Evolutionary conservation across 2,888 invertebrate genomes (phyloP).

Genomic region (Ischnus inquisitorius): DNA sequence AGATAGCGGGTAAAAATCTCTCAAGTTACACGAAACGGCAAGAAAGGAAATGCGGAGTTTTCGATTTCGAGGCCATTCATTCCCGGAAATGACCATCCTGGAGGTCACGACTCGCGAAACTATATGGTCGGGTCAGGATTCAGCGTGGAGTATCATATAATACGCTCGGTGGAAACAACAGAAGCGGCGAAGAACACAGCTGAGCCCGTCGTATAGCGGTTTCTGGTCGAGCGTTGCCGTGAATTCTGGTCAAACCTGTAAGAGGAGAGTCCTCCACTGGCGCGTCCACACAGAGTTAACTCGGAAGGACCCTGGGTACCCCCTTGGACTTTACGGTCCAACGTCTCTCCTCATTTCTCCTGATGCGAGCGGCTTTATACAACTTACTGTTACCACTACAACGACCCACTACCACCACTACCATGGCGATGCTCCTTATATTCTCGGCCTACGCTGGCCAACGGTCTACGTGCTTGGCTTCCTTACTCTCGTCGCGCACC

Average conservation of each 20-base stretch:
- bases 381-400: not conserved
- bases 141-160: slow-evolving; percentile 20
- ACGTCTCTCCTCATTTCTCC: slow-evolving; percentile 40
- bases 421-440: not conserved
- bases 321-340: slow-evolving; percentile 74
- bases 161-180: slow-evolving; percentile 17
- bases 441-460: slow-evolving; percentile 15
- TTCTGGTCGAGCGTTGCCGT: slow-evolving; percentile 76
- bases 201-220: slow-evolving; percentile 75
- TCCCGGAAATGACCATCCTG: slow-evolving; percentile 54
- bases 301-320: slow-evolving; percentile 63
- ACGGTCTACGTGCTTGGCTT: slow-evolving; percentile 45
- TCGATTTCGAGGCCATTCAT: slow-evolving; percentile 13
- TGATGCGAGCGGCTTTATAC: slow-evolving; percentile 73
- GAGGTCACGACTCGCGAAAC: not conserved
- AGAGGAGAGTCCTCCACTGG: slow-evolving; percentile 25
- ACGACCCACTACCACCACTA: not conserved
- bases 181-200: slow-evolving; percentile 64
- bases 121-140: slow-evolving; percentile 22
- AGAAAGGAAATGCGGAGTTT: not conserved
- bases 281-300: slow-evolving; percentile 54
- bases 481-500: slow-evolving; percentile 48
- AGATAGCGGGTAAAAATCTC: not conserved
- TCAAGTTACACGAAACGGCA: not conserved
- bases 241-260: slow-evolving; percentile 83